A percentile compares a stretch with the other conserved stretches of the same genome.
phyloP scores from a whole-genome alignment of 1,140 invertebrate species.

The Diorhabda elongata region DNA sequence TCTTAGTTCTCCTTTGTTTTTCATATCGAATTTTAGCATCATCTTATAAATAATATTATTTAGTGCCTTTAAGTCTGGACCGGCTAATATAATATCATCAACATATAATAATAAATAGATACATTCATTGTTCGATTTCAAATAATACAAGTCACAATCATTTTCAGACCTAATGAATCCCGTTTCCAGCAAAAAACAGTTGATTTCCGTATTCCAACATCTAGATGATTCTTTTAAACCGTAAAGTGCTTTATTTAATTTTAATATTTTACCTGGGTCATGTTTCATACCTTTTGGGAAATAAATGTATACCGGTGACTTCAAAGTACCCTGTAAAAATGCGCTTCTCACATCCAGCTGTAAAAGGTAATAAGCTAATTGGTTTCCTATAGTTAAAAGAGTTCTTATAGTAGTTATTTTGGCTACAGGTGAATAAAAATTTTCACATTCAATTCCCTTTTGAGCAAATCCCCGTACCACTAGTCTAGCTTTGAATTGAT shows the following conservation, averaged over 20 bases:
- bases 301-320: too few relatives aligned
- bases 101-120: conserved; percentile 27
- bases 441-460: conserved; percentile 37
- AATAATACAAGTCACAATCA: conserved; percentile 16
- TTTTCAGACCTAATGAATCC: conserved; percentile 16
- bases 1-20: conserved; percentile 24
- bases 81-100: conserved; percentile 23
- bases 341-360: conserved; percentile 10
- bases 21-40: conserved; percentile 25
- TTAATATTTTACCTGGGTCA: too few relatives aligned
- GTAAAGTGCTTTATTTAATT: conserved; percentile 17
- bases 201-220: conserved; percentile 3
- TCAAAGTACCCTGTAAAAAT: neutral
- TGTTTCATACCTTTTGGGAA: too few relatives aligned
- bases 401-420: conserved; percentile 10
- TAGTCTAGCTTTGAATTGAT: conserved; percentile 44
- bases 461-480: conserved; percentile 29
- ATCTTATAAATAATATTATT: conserved; percentile 17
- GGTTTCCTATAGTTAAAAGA: conserved; percentile 8
- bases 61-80: conserved; percentile 12
- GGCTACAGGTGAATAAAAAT: conserved; percentile 14
- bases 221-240: conserved; percentile 17
- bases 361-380: conserved; percentile 6
- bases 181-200: conserved; percentile 20
- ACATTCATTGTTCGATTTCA: conserved; percentile 9